These are phyloP conservation scores for Drosophila erecta DNA, from an alignment of 1,140 invertebrate genomes.

Conservation along the genomic window DNA sequence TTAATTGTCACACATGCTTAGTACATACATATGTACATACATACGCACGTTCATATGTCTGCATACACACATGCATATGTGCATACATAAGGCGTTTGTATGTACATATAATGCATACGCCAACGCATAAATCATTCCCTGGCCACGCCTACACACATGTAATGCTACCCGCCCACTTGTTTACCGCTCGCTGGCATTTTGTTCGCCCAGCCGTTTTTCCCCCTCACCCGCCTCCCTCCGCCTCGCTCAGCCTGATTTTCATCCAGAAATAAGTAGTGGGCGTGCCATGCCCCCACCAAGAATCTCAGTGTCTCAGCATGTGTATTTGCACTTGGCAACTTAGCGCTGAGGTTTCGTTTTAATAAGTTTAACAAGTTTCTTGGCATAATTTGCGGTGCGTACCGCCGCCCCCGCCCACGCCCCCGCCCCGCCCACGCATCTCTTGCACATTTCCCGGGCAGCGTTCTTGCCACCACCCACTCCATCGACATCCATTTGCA, in stretches of 20 bases:
- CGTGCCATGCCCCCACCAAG: conserved; percentile 10
- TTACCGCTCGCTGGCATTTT: conserved; percentile 57
- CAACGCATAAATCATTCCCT: conserved; percentile 5
- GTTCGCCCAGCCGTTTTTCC: conserved; percentile 18
- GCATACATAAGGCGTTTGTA: neutral
- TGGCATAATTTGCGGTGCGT: conserved; percentile 76
- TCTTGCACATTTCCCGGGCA: neutral
- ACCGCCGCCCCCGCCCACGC: neutral
- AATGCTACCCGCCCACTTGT: conserved; percentile 51
- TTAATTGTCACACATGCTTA: conserved; percentile 44
- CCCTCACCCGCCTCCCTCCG: neutral
- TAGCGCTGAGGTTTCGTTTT: conserved; percentile 80
- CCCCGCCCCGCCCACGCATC: no score
- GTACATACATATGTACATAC: no score
- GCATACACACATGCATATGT: neutral
- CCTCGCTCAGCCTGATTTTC: neutral
- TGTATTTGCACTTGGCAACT: conserved; percentile 74
- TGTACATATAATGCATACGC: neutral
- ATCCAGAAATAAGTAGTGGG: neutral
- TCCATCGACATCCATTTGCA: conserved; percentile 24
- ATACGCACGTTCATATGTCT: no score
- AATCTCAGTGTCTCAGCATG: conserved; percentile 28
- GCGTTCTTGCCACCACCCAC: neutral
- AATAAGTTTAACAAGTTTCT: conserved; percentile 84
- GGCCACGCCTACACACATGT: conserved; percentile 42